phyloP scores from a whole-genome alignment of 2,888 invertebrate species.

The Euphydryas editha region DNA sequence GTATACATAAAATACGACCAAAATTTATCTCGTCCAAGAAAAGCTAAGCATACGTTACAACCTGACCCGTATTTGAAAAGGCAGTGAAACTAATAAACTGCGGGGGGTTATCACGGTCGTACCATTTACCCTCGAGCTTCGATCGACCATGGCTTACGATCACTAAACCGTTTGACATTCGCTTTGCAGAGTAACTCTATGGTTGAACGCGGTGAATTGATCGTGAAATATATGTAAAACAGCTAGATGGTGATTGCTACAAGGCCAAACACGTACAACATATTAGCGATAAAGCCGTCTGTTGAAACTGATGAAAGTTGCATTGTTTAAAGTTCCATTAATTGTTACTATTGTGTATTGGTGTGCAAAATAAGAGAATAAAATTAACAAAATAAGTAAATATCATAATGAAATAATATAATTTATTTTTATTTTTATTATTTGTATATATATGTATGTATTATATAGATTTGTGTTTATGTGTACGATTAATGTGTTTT shows the following conservation, averaged over 20 bases:
- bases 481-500: too few relatives aligned
- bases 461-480: too few relatives aligned
- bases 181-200: slow-evolving; percentile 18
- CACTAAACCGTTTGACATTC: slow-evolving; percentile 28
- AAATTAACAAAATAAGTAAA: too few relatives aligned
- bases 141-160: slow-evolving; percentile 29
- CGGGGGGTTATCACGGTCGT: slow-evolving; percentile 13
- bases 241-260: neutral
- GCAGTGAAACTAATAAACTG: slow-evolving; percentile 14
- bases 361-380: too few relatives aligned
- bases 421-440: too few relatives aligned
- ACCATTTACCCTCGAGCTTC: slow-evolving; percentile 22
- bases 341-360: too few relatives aligned
- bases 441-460: too few relatives aligned
- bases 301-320: too few relatives aligned
- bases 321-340: too few relatives aligned
- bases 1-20: neutral
- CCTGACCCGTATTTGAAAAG: neutral
- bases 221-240: slow-evolving; percentile 14
- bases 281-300: too few relatives aligned
- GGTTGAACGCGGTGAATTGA: slow-evolving; percentile 8
- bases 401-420: too few relatives aligned
- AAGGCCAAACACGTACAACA: too few relatives aligned
- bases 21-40: neutral
- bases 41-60: neutral